These are phyloP conservation scores for Cerastis leucographa DNA, from an alignment of 2,888 invertebrate species.

Conservation along the genomic window DNA sequence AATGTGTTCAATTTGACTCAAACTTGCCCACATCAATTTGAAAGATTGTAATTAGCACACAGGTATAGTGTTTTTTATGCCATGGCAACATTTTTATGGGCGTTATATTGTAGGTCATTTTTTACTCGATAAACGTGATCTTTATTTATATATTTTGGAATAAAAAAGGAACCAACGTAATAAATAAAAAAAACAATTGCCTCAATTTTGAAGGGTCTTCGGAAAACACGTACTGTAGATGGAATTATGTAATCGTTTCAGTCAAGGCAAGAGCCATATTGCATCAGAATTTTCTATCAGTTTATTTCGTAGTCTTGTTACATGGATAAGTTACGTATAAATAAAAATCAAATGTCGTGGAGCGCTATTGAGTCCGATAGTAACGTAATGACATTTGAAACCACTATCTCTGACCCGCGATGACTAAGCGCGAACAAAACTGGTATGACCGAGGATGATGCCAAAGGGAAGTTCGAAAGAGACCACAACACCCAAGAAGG, in stretches of 20 bases:
- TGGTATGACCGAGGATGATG: conserved; percentile 80
- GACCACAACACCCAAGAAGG: conserved; percentile 65
- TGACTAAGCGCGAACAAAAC: conserved; percentile 86
- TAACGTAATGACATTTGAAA: conserved; percentile 83
- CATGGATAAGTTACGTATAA: conserved; percentile 69
- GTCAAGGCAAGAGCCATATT: conserved; percentile 70
- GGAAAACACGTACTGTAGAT: conserved; percentile 62
- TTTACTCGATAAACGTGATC: conserved; percentile 66
- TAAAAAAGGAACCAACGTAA: conserved; percentile 54
- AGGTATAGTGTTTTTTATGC: conserved; percentile 54
- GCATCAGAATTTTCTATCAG: conserved; percentile 72
- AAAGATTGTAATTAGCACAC: conserved; percentile 62
- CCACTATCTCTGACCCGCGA: conserved; percentile 82
- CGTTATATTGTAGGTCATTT: conserved; percentile 61
- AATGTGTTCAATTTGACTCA: conserved; percentile 33
- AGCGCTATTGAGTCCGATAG: conserved; percentile 74
- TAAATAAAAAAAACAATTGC: conserved; percentile 45
- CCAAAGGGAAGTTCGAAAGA: conserved; percentile 74
- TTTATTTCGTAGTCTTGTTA: conserved; percentile 66
- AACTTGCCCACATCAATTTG: conserved; percentile 45
- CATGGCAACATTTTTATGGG: conserved; percentile 51
- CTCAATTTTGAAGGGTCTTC: conserved; percentile 59
- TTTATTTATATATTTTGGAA: conserved; percentile 44
- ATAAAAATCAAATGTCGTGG: conserved; percentile 66
- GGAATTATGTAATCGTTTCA: conserved; percentile 66